Evolutionary conservation across 35 echinoderm and acorn worm genomes (phyloP).

Genomic region (Anneissia japonica): DNA sequence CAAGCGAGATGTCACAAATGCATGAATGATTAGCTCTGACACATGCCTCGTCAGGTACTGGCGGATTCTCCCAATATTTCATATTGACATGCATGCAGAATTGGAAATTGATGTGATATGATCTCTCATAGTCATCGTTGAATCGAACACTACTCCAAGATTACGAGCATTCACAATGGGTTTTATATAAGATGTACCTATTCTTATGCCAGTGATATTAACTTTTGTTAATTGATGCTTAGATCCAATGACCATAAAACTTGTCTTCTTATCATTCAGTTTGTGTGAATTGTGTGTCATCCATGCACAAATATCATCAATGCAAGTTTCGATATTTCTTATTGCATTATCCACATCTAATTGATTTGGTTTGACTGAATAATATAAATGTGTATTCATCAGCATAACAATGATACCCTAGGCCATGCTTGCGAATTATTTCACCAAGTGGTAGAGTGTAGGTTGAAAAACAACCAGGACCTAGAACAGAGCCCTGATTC

Average conservation of each 20-base stretch:
- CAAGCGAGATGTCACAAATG: constrained; percentile 32
- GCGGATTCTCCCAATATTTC: constrained; percentile 14
- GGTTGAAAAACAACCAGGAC: too few relatives aligned
- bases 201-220: background rate
- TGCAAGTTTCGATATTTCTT: background rate
- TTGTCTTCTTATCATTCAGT: constrained; percentile 33
- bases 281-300: constrained; percentile 8
- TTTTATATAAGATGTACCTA: background rate
- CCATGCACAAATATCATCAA: constrained; percentile 3
- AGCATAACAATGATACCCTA: background rate
- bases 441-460: too few relatives aligned
- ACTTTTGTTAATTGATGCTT: background rate
- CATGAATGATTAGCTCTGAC: constrained; percentile 18
- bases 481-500: too few relatives aligned
- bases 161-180: constrained; percentile 4
- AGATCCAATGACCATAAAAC: constrained; percentile 9
- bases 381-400: background rate
- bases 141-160: constrained; percentile 28
- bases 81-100: background rate
- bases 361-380: background rate
- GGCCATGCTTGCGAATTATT: too few relatives aligned
- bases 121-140: background rate
- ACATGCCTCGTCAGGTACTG: constrained; percentile 2
- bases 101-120: constrained; percentile 17
- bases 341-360: background rate